Percentiles rank a stretch among this genome's conserved stretches.
These are phyloP conservation scores for Cristatella mucedo DNA, from an alignment of 2,888 invertebrate genomes.

Conservation along the genomic window DNA sequence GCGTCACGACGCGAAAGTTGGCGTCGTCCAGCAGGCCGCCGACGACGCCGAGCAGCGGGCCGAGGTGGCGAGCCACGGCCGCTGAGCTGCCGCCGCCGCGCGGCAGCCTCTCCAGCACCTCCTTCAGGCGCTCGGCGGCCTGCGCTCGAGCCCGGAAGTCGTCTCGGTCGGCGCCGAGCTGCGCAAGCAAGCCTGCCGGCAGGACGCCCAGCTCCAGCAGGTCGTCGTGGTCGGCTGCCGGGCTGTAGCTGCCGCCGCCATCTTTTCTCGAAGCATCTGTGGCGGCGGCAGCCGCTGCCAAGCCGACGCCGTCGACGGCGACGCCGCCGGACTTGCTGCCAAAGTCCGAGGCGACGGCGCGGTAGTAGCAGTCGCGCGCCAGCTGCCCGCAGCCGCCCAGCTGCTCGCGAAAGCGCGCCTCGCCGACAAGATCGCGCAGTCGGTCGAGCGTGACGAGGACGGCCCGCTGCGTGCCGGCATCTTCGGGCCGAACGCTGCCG, in stretches of 20 bases:
- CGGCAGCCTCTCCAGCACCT: constrained; percentile 42
- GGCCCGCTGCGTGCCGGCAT: constrained; percentile 23
- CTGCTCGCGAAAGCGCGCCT: constrained; percentile 29
- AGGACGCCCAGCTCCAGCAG: constrained; percentile 28
- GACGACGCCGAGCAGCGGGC: constrained; percentile 49
- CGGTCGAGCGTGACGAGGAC: constrained; percentile 35
- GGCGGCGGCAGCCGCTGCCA: background rate
- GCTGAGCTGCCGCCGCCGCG: too few species aligned
- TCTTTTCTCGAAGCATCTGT: too few species aligned
- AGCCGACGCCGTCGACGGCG: background rate
- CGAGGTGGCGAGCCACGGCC: too few species aligned
- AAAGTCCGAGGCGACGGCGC: constrained; percentile 1
- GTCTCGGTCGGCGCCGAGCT: constrained; percentile 41
- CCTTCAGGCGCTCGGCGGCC: constrained; percentile 47
- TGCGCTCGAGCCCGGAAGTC: constrained; percentile 46
- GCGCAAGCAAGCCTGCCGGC: constrained; percentile 36
- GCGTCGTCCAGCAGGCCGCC: constrained; percentile 47
- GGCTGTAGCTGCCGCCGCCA: too few species aligned
- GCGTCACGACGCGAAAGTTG: constrained; percentile 42
- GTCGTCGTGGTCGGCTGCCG: background rate
- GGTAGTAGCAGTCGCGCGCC: constrained; percentile 13
- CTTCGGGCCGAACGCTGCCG: constrained; percentile 24
- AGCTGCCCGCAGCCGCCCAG: constrained; percentile 25
- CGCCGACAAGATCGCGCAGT: constrained; percentile 35
- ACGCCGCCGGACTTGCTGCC: too few species aligned